These are phyloP conservation scores for Passer montanus DNA, from an alignment of 2,113 vertebrate genomes.

Conservation along the genomic window DNA sequence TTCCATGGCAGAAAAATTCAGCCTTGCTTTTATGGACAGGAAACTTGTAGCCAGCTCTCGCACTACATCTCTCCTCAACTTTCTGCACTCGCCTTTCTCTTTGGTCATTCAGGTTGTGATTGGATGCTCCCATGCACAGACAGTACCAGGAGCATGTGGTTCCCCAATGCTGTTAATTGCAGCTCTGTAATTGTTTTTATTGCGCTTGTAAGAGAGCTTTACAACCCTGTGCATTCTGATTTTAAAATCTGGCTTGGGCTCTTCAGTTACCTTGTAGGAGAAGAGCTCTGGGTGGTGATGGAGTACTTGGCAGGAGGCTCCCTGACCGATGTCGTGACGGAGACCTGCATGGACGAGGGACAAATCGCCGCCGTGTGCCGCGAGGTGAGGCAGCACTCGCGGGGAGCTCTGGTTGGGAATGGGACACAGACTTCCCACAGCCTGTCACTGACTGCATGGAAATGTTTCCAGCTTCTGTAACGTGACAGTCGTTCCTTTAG, in stretches of 20 bases:
- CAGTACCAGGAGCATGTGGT: fast-evolving
- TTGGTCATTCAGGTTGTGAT: not conserved
- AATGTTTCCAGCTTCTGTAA: not conserved
- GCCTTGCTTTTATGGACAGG: not conserved
- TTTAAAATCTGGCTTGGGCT: not conserved
- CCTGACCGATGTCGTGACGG: constrained; percentile 93
- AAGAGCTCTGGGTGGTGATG: constrained; percentile 99
- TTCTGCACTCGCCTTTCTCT: not conserved
- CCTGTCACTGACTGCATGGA: not conserved
- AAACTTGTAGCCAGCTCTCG: not conserved
- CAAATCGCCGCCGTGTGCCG: constrained; percentile 96
- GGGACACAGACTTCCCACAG: fast-evolving
- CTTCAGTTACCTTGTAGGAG: constrained; percentile 92
- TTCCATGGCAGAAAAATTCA: not conserved
- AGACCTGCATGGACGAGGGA: constrained; percentile 97
- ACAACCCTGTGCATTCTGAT: not conserved
- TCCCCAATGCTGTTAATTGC: not conserved
- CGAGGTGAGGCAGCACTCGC: constrained; percentile 75
- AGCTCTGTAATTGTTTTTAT: not conserved
- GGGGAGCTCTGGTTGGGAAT: not conserved
- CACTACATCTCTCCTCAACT: not conserved
- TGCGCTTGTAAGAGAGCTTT: not conserved
- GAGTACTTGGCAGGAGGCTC: constrained; percentile 97
- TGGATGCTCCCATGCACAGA: fast-evolving
- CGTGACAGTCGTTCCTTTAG: fast-evolving